Percentiles rank a stretch among this genome's conserved stretches.
Evolutionary conservation across 2,797 vertebrate genomes (phyloP).

Genomic region (Gadopsis bispinosus): DNA sequence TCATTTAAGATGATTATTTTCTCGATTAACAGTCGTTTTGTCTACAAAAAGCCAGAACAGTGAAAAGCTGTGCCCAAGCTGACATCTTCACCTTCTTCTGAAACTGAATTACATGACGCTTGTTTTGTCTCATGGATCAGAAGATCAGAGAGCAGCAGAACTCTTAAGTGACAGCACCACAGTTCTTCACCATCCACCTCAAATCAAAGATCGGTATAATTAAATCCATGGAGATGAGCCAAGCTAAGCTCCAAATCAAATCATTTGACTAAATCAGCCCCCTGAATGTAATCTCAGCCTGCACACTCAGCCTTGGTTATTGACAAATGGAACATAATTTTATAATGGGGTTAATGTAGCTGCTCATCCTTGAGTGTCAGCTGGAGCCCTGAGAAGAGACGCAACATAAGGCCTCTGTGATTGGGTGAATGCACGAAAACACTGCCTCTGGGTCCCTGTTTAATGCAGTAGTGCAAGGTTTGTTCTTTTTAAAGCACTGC

Average conservation of each 20-base stretch:
- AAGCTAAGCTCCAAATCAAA: slow-evolving; percentile 16
- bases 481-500: slow-evolving; percentile 11
- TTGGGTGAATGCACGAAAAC: slow-evolving; percentile 23
- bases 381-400: slow-evolving; percentile 37
- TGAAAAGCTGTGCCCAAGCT: too few species aligned
- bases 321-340: slow-evolving; percentile 13
- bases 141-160: slow-evolving; percentile 11
- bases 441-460: slow-evolving; percentile 17
- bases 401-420: slow-evolving; percentile 42
- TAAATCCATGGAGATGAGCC: slow-evolving; percentile 6
- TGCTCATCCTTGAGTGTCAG: slow-evolving; percentile 41
- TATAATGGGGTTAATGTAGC: slow-evolving; percentile 45
- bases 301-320: slow-evolving; percentile 9
- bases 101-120: not conserved
- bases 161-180: not conserved
- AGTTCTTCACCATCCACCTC: not conserved
- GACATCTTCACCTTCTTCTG: too few species aligned
- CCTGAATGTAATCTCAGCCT: slow-evolving; percentile 15
- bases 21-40: too few species aligned
- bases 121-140: not conserved
- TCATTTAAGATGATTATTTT: not conserved
- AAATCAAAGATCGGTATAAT: slow-evolving; percentile 20
- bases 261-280: slow-evolving; percentile 13
- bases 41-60: not conserved
- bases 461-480: not conserved